Base-by-base conservation (phyloP, 2,888 invertebrate species). In the Phaonia tiefii region DNA sequence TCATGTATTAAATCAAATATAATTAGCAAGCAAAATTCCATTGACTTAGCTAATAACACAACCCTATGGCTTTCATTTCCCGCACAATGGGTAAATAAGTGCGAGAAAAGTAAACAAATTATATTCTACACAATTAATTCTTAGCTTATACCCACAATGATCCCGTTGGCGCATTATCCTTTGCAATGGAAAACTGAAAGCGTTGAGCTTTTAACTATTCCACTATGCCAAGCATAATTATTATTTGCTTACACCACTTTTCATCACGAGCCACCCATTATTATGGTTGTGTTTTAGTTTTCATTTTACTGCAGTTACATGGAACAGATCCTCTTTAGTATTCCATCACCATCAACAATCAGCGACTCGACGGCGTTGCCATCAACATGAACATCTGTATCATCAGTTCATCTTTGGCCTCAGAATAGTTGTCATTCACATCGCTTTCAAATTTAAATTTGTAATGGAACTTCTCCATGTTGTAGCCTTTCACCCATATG, bases 1-100 rank as follows among this genome's bases (percentile, higher is more conserved):
- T 77, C 77, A 81, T 77, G 77, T 71, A 77, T 81, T 74, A 77
- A 81, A 71, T 58, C 70, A 81, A 75, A 81, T 54, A 78, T 56
- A 69, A 81, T 78, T 81, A 26, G 56, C 13, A 78, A 60, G 66
- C 70, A 70, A 60, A 80, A 74, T 65, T 66, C 70, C 20, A 67
- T 74, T 10, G 70, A 69, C 73, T 54, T 46, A 74, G 67, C 74
- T 70, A 58, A 74, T 74, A 49, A 11, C 20, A 20, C 60, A 37
- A 7, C 60, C 11, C 39, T 20, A 60, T 0, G 8, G 39, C 60
- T 60, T 17, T 11, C 54, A 54, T 22, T 8, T 31, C 31, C 31
- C 31, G 8, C 31, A 31, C 8, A 31, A 31, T 31, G 31, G 31
- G 31, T 31, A 31, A 31, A 31, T 31, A 31, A 31, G 31, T 8